Percentiles rank a stretch among this genome's conserved stretches.
phyloP scores from a whole-genome alignment of 2,113 vertebrate genomes.

The Boulengeromyrus knoepffleri region DNA sequence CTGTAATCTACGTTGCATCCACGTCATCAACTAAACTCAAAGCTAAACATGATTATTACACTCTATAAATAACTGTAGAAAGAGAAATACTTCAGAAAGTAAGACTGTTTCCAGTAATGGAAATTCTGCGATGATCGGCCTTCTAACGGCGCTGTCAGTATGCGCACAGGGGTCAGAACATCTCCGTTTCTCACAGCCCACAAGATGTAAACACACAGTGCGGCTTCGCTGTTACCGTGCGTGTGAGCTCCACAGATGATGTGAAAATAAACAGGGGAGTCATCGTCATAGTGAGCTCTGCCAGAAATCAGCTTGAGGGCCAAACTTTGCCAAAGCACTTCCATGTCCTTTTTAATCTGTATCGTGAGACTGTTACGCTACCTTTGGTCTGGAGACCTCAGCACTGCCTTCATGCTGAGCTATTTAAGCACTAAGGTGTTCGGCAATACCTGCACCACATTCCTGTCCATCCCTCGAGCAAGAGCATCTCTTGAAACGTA shows the following conservation, averaged over 20 bases:
- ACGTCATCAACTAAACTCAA: not conserved
- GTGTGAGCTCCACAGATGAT: not conserved
- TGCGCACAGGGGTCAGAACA: not conserved
- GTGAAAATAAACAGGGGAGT: not conserved
- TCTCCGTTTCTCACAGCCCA: not conserved
- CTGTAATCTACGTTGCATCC: not conserved
- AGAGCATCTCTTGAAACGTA: not conserved
- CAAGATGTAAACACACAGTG: not conserved
- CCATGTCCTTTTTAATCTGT: not conserved
- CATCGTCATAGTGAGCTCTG: not conserved
- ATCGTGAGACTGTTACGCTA: not conserved
- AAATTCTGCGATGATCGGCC: not conserved
- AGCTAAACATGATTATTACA: not conserved
- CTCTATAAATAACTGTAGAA: not conserved
- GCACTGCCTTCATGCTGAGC: not conserved
- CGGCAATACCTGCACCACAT: not conserved
- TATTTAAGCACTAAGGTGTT: not conserved
- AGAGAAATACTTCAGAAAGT: not conserved
- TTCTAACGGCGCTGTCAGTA: not conserved
- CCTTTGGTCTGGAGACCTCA: not conserved
- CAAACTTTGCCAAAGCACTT: not conserved
- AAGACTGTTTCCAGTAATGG: not conserved
- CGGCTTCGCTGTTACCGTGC: not conserved
- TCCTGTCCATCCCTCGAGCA: not conserved
- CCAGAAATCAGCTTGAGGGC: not conserved